Conservation (phyloP, 2,113 vertebrate species). For the Phalacrocorax brasilianus region DNA sequence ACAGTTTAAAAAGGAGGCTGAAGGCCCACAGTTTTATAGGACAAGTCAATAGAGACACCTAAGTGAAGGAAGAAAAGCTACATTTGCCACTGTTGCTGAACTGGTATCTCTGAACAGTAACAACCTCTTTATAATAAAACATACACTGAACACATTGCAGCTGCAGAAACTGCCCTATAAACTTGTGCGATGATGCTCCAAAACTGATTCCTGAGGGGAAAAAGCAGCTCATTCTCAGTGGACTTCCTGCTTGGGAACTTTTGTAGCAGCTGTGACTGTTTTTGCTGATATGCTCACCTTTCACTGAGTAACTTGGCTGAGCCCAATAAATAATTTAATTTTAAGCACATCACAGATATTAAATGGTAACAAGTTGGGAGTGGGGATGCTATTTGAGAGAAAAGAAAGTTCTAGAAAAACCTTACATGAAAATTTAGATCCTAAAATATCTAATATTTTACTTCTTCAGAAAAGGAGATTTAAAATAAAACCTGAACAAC, state of each 20-base stretch:
- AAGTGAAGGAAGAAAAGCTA: not conserved
- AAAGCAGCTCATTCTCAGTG: not conserved
- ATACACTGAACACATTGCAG: not conserved
- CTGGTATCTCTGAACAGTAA: not conserved
- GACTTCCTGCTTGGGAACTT: not conserved
- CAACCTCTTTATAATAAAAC: not conserved
- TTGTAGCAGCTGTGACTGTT: not conserved
- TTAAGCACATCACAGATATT: not conserved
- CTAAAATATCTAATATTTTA: not conserved
- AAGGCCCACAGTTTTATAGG: not conserved
- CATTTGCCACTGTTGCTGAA: not conserved
- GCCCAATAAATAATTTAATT: not conserved
- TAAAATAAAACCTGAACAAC: not conserved
- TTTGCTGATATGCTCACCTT: not conserved
- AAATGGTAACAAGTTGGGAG: not conserved
- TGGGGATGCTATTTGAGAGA: not conserved
- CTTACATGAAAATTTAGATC: not conserved
- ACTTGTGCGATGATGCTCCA: not conserved
- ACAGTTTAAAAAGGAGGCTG: rapidly evolving
- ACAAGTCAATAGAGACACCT: not conserved
- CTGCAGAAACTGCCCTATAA: not conserved
- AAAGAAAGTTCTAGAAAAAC: not conserved
- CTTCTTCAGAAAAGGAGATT: not conserved
- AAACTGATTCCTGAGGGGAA: not conserved
- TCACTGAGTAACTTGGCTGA: not conserved